Conservation (phyloP, 2,797 vertebrate species). For the Neosilurus hyrtlii region DNA sequence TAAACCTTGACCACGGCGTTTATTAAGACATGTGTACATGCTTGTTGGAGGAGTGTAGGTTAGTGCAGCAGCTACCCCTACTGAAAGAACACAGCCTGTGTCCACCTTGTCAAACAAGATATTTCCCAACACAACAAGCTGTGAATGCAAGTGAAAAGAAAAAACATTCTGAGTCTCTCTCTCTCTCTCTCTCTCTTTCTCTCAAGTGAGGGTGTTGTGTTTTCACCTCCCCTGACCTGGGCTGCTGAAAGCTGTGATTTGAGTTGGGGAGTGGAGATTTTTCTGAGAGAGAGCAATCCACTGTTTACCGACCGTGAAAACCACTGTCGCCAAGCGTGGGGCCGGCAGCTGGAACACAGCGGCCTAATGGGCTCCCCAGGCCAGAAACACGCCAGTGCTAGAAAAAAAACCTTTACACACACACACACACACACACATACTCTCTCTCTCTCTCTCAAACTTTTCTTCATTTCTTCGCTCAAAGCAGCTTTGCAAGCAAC, state of each 20-base stretch:
- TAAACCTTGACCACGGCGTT: neutral
- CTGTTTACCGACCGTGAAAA: conserved; percentile 49
- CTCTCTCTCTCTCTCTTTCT: neutral
- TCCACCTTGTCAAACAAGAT: conserved; percentile 12
- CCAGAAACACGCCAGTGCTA: conserved; percentile 29
- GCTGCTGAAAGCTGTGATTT: conserved; percentile 43
- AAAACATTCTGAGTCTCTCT: neutral
- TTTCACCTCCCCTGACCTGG: conserved; percentile 47
- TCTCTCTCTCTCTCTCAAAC: neutral
- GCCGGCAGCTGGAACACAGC: conserved; percentile 40
- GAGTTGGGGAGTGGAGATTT: conserved; percentile 23
- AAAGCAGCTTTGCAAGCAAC: conserved; percentile 28
- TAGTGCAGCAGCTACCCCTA: conserved; percentile 66
- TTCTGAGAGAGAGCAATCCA: conserved; percentile 29
- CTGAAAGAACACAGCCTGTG: conserved; percentile 44
- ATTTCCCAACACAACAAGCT: conserved; percentile 24
- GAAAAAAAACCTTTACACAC: conserved; percentile 17
- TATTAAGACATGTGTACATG: conserved; percentile 22
- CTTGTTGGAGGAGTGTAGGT: conserved; percentile 29
- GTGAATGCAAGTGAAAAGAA: conserved; percentile 18
- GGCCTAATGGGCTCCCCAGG: conserved; percentile 46
- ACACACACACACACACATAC: too few relatives aligned
- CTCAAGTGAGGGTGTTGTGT: conserved; percentile 26
- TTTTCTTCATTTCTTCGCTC: conserved; percentile 26
- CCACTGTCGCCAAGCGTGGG: conserved; percentile 34